Base-by-base conservation (phyloP, 2,113 vertebrate species). In the Rhegmatorhina hoffmannsi region DNA sequence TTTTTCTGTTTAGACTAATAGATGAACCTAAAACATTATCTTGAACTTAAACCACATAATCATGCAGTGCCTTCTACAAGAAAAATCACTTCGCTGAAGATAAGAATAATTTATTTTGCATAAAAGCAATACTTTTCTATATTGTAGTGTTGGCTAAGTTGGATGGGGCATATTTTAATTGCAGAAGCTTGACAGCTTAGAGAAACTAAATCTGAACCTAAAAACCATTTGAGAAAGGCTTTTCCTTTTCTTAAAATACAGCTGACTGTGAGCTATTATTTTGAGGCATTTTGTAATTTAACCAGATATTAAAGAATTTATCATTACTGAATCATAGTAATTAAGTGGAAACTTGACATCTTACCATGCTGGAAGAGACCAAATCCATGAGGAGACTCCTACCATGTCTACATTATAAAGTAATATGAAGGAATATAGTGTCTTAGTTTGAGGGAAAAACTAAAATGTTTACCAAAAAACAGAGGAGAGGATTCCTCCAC, bases 281-380 rank as follows among this genome's bases (percentile, higher is more conserved):
- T 52, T 68, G 25, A 80, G 10, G 2, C 2, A 36, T n/a, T 80
- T 82, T 87, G 21, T 9, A 70, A 67, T 78, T n/a, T 50, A 69
- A 74, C 8, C 24, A 47, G 31, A 43, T 49, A 62, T 11, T 1
- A 72, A 78, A 75, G 0, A 52, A 72, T 38, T 68, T 0, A 36
- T 70, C 3, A 4, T 26, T 63, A 3, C 11, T 56, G 60, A 81
- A 78, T 56, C 23, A 46, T 8, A 60, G 24, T 18, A 50, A 46
- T 40, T 73, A 17, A 14, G 29, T 24, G 9, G 26, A 73, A 86
- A 90, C 8, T 11, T 72, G 33, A 21, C 16, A 17, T 47, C 18
- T 63, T 82, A 56, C 6, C 7, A 4, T 10, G 3, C 2, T 3
- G 1, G 15, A 7, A 15, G 10, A 53, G 29, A 31, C 23, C 4